Conservation (phyloP, 30 jellyfish, hydroid and myxozoan species). For the Mastigias papua region DNA sequence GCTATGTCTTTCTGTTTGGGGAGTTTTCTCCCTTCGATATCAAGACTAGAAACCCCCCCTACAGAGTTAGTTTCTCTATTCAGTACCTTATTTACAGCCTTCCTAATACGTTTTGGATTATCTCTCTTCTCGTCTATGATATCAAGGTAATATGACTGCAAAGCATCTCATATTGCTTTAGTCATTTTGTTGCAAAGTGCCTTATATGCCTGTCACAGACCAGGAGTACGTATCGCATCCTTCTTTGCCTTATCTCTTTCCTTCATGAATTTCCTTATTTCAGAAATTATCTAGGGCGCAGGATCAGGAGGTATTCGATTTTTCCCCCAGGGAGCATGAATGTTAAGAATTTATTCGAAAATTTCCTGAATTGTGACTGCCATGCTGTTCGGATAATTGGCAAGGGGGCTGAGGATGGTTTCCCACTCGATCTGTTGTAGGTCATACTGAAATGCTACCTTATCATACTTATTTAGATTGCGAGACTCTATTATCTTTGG, state of each 20-base stretch:
- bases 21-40: no score
- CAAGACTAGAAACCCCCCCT: no score
- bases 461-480: conserved; percentile 10
- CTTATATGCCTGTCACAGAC: conserved; percentile 28
- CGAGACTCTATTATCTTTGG: conserved; percentile 47
- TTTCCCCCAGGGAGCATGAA: conserved; percentile 38
- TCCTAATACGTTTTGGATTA: no score
- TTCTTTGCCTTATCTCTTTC: conserved; percentile 26
- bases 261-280: conserved; percentile 25
- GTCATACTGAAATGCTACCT: conserved; percentile 19
- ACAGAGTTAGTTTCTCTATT: conserved; percentile 25
- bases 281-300: conserved; percentile 44
- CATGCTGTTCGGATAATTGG: conserved; percentile 36
- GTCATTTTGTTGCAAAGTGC: conserved; percentile 34
- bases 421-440: conserved; percentile 33
- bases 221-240: conserved; percentile 35
- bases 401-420: conserved; percentile 66
- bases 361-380: no score
- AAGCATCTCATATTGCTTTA: no score
- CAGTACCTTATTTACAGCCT: conserved; percentile 41
- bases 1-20: no score
- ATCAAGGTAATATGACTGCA: conserved; percentile 63
- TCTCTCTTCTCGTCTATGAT: conserved; percentile 26
- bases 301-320: conserved; percentile 12
- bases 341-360: conserved; percentile 38